A percentile compares a stretch with the other conserved stretches of the same genome.
phyloP scores from a whole-genome alignment of 2,797 vertebrate genomes.

The Sebastes hubbsi region DNA sequence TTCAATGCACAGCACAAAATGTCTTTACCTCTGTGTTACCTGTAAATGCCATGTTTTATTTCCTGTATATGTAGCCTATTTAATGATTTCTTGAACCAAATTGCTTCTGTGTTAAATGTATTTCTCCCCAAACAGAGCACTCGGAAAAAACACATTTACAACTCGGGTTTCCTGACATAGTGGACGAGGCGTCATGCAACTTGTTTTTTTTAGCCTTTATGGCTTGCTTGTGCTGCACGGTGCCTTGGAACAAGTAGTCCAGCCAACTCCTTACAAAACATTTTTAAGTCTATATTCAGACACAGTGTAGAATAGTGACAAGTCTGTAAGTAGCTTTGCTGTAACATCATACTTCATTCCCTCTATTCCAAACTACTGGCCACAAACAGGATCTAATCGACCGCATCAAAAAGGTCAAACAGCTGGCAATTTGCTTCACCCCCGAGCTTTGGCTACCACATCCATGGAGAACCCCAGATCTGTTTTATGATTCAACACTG shows the following conservation, averaged over 20 bases:
- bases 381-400: conserved; percentile 8
- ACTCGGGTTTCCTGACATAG: background rate
- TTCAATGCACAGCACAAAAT: background rate
- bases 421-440: conserved; percentile 13
- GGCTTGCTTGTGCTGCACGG: background rate
- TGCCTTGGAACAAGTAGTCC: background rate
- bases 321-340: background rate
- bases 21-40: background rate
- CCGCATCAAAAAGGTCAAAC: conserved; percentile 4
- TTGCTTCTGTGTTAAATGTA: background rate
- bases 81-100: background rate
- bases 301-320: background rate
- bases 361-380: background rate
- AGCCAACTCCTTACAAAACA: background rate
- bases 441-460: conserved; percentile 5
- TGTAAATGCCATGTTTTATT: background rate
- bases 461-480: background rate
- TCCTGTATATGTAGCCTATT: background rate
- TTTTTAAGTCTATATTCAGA: conserved; percentile 17
- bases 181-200: background rate
- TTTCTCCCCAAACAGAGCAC: background rate
- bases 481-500: background rate
- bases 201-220: background rate
- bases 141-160: background rate
- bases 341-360: background rate